These are phyloP conservation scores for Limnephilus auricula DNA, from an alignment of 2,888 invertebrate species.

Conservation along the genomic window DNA sequence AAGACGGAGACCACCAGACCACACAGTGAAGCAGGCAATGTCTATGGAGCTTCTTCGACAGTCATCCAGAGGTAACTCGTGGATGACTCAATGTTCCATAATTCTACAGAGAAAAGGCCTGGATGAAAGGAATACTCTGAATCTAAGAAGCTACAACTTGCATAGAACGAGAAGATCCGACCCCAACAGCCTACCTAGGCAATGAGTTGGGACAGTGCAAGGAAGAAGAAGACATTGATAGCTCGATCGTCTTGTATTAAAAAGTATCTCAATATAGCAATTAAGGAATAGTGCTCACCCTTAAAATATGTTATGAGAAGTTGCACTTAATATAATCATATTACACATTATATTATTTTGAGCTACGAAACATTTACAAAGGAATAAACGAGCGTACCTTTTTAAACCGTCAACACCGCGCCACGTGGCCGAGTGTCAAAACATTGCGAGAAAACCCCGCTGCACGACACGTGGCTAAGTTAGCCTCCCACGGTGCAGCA, in stretches of 20 bases:
- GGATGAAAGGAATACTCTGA: too few relatives aligned
- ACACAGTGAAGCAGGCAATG: too few relatives aligned
- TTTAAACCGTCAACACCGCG: slow-evolving; percentile 57
- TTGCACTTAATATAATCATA: background rate
- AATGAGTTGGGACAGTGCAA: too few relatives aligned
- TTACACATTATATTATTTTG: slow-evolving; percentile 14
- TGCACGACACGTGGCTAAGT: slow-evolving; percentile 73
- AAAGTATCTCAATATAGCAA: background rate
- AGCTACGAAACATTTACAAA: slow-evolving; percentile 48
- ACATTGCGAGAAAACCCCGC: slow-evolving; percentile 65
- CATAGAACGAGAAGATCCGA: too few relatives aligned
- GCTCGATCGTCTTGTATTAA: background rate
- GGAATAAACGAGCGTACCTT: slow-evolving; percentile 37
- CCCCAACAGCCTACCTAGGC: too few relatives aligned
- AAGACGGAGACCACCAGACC: too few relatives aligned
- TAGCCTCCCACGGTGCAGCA: slow-evolving; percentile 70
- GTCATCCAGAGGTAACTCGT: too few relatives aligned
- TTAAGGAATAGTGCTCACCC: background rate
- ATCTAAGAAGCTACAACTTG: too few relatives aligned
- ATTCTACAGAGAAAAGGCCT: too few relatives aligned
- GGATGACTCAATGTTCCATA: too few relatives aligned
- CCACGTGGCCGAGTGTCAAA: slow-evolving; percentile 66
- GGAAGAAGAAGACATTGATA: too few relatives aligned
- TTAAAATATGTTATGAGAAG: background rate
- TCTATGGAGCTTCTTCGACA: too few relatives aligned